Conservation (phyloP, 2,797 vertebrate species). For the Eulemur coronatus region DNA sequence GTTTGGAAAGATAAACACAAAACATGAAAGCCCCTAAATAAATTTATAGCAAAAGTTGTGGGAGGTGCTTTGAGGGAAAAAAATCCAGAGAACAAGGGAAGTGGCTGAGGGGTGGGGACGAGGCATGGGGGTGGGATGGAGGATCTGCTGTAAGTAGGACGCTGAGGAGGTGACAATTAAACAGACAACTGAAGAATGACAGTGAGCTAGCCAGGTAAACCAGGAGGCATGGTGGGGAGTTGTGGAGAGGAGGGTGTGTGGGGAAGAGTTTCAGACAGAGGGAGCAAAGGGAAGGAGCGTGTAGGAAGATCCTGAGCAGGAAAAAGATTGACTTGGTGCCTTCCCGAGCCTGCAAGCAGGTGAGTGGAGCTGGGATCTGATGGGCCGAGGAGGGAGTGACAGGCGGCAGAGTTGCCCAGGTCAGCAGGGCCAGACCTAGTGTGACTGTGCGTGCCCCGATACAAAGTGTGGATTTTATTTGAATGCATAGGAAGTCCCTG, state of each 20-base stretch:
- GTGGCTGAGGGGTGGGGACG: neutral
- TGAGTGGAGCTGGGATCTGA: neutral
- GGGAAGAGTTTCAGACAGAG: neutral
- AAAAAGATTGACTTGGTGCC: neutral
- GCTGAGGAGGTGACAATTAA: neutral
- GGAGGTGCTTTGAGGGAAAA: neutral
- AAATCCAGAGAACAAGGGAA: neutral
- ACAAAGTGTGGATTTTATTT: neutral
- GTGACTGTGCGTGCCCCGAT: rapidly evolving
- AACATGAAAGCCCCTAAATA: neutral
- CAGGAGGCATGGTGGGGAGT: neutral
- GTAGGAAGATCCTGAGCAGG: neutral
- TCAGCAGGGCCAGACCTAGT: neutral
- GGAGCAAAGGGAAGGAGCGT: neutral
- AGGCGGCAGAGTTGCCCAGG: neutral
- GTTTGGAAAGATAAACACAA: neutral
- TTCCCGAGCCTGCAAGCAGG: neutral
- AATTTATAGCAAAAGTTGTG: neutral
- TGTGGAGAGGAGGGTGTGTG: neutral
- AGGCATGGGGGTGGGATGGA: neutral
- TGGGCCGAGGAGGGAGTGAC: neutral
- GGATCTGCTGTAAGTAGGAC: neutral
- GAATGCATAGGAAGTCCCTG: neutral
- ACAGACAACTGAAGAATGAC: neutral
- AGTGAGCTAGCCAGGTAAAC: neutral